Percentiles rank a stretch among this genome's conserved stretches.
Conservation (phyloP, 1,140 invertebrate genomes). For the Pemphigus obesinymphae region DNA sequence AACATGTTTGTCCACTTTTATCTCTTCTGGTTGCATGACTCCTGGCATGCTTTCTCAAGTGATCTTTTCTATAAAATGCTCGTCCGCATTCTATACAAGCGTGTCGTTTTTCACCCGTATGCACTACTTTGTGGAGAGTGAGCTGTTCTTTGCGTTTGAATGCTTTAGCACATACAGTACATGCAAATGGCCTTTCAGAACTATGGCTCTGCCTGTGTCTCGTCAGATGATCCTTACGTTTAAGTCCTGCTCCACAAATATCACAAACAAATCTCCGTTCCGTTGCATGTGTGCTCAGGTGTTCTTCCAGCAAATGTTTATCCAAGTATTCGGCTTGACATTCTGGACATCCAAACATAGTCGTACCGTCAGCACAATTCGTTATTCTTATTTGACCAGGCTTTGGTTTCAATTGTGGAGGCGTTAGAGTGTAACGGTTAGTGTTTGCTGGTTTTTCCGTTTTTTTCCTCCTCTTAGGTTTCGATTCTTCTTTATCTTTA, state of each 20-base stretch:
- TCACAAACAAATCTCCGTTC: constrained; percentile 52
- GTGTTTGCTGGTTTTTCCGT: constrained; percentile 57
- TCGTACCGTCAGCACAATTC: constrained; percentile 75
- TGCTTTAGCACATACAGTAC: constrained; percentile 55
- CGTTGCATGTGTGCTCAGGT: constrained; percentile 60
- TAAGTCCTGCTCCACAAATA: constrained; percentile 55
- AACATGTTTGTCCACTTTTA: constrained; percentile 61
- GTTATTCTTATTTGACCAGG: constrained; percentile 77
- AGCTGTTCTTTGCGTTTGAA: constrained; percentile 58
- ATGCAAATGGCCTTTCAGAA: constrained; percentile 55
- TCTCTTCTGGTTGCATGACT: constrained; percentile 58
- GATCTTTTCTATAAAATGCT: constrained; percentile 56
- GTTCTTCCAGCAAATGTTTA: constrained; percentile 72
- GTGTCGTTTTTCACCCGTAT: constrained; percentile 51
- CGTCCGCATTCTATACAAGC: constrained; percentile 59
- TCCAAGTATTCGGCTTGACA: constrained; percentile 82
- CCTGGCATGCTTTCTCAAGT: constrained; percentile 58
- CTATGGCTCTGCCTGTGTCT: constrained; percentile 56
- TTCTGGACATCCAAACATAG: constrained; percentile 77
- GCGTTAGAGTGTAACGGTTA: constrained; percentile 56
- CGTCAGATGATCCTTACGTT: constrained; percentile 55
- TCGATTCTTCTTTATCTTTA: constrained; percentile 59
- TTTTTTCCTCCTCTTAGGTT: constrained; percentile 46
- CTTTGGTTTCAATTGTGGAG: constrained; percentile 70
- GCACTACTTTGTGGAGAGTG: constrained; percentile 56